These are phyloP conservation scores for Marmota monax DNA, from an alignment of 2,113 vertebrate genomes.

Conservation along the genomic window DNA sequence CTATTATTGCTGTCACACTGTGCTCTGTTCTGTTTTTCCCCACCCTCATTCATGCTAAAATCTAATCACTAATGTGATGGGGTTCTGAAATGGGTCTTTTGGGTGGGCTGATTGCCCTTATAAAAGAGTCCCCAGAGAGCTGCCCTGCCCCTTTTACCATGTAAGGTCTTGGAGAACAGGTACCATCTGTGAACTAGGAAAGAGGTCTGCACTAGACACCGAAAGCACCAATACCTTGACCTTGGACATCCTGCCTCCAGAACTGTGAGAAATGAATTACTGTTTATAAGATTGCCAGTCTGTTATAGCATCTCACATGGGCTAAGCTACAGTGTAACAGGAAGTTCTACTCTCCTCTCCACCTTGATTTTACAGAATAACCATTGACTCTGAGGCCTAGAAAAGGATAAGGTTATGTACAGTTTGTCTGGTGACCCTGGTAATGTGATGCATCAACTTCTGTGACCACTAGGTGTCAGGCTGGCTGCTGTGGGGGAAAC, in stretches of 20 bases:
- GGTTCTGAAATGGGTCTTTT: background rate
- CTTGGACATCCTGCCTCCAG: background rate
- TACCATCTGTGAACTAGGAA: background rate
- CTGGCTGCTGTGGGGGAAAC: background rate
- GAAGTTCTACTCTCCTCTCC: background rate
- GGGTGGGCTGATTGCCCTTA: too few relatives aligned
- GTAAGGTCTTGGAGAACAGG: background rate
- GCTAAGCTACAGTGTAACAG: background rate
- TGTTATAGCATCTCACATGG: background rate
- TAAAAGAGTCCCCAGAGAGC: background rate
- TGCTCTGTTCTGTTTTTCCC: background rate
- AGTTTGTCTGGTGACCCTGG: rapidly evolving
- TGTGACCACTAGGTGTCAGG: conserved; percentile 66
- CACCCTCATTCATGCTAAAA: background rate
- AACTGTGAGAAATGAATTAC: background rate
- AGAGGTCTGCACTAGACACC: too few relatives aligned
- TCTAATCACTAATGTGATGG: background rate
- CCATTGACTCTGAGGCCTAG: background rate
- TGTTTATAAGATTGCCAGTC: background rate
- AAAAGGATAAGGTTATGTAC: background rate
- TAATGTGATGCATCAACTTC: background rate
- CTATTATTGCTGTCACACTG: background rate
- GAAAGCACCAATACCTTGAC: background rate
- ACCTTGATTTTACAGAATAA: background rate
- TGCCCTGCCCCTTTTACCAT: background rate